A percentile compares a stretch with the other conserved stretches of the same genome.
phyloP scores from a whole-genome alignment of 2,888 invertebrate genomes.

The Alsophila aescularia region DNA sequence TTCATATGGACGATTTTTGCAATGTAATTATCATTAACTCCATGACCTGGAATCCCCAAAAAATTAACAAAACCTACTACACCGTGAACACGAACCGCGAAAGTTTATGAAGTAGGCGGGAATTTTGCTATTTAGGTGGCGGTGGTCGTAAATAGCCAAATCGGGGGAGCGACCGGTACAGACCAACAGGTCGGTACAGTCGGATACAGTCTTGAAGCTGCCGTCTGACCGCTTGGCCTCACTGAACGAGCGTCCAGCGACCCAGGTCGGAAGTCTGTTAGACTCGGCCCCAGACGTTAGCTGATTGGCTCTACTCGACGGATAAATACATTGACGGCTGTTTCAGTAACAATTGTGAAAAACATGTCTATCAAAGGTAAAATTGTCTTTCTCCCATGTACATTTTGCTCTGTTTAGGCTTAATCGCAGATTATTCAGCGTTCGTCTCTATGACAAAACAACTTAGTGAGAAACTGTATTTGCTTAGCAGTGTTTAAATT shows the following conservation, averaged over 20 bases:
- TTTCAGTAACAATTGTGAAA: no score
- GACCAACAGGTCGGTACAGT: conserved; percentile 3
- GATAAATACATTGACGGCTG: no score
- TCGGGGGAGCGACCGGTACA: conserved; percentile 37
- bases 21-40: no score
- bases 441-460: no score
- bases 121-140: conserved; percentile 47
- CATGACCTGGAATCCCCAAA: conserved; percentile 4
- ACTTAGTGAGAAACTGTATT: no score
- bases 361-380: no score
- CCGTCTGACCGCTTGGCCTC: conserved; percentile 2
- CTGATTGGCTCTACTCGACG: no score
- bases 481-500: no score
- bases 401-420: no score
- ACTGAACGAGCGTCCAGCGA: neutral
- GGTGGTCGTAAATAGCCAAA: conserved; percentile 59
- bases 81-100: neutral
- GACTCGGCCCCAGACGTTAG: neutral
- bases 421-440: no score
- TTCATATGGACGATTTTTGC: no score
- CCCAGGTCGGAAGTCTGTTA: neutral
- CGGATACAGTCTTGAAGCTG: neutral
- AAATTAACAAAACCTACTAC: neutral
- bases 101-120: conserved; percentile 41
- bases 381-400: no score